These are phyloP conservation scores for Lerista edwardsae DNA, from an alignment of 2,797 vertebrate species.

Conservation along the genomic window DNA sequence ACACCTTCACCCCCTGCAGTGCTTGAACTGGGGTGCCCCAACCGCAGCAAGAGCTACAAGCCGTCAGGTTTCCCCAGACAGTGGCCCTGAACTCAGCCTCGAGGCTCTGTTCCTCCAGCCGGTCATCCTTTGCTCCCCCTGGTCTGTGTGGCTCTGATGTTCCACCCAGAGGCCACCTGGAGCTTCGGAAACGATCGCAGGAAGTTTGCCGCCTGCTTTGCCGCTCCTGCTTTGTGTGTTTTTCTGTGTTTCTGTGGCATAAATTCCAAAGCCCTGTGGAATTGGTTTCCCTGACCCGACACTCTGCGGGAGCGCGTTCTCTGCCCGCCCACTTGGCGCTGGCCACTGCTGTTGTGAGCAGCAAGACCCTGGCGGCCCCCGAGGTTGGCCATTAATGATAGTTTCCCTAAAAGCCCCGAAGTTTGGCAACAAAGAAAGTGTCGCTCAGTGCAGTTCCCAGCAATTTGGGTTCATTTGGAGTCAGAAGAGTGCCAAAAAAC, in stretches of 20 bases:
- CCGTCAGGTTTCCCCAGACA: not conserved
- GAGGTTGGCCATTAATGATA: slow-evolving; percentile 3
- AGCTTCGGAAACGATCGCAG: not conserved
- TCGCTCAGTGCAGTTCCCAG: slow-evolving; percentile 22
- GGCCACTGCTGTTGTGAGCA: not conserved
- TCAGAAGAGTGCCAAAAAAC: slow-evolving; percentile 20
- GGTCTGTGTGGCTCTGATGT: not conserved
- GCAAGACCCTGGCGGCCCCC: not conserved
- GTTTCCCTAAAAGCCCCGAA: not conserved
- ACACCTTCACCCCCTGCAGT: not conserved
- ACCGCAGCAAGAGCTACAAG: not conserved
- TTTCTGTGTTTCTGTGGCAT: not conserved
- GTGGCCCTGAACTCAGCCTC: not conserved
- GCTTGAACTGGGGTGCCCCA: not conserved
- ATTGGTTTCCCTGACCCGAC: slow-evolving; percentile 14
- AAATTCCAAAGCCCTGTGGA: not conserved
- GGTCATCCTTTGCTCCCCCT: slow-evolving; percentile 1
- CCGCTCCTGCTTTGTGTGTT: rapidly evolving
- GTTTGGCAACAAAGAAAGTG: slow-evolving; percentile 10
- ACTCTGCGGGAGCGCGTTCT: not conserved
- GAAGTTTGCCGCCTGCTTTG: rapidly evolving
- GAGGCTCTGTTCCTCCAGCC: not conserved
- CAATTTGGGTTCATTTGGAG: slow-evolving; percentile 47
- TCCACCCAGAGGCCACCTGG: rapidly evolving
- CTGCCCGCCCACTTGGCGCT: not conserved